Percentiles rank a stretch among this genome's conserved stretches.
Conservation (phyloP, 2,888 invertebrate genomes). For the Chaetoderma sp. region DNA sequence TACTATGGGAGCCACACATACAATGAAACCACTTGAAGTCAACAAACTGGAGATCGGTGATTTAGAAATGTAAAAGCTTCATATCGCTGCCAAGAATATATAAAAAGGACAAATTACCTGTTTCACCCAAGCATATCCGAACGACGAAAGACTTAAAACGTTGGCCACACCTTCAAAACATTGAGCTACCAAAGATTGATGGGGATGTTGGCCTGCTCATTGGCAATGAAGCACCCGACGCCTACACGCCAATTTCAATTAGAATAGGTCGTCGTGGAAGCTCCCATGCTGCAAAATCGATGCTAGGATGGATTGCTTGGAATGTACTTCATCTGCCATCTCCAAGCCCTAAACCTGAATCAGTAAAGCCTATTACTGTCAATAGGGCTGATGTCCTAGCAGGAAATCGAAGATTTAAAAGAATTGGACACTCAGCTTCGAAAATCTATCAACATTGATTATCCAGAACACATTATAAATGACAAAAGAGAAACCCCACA, state of each 20-base stretch:
- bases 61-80: constrained; percentile 2
- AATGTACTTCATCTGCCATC: constrained; percentile 1
- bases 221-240: constrained; percentile 23
- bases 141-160: constrained; percentile 16
- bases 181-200: constrained; percentile 23
- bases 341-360: too few relatives aligned
- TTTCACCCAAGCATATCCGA: constrained; percentile 19
- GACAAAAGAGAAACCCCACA: constrained; percentile 21
- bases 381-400: constrained; percentile 2
- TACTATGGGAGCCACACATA: neutral
- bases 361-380: neutral
- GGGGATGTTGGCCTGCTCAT: constrained; percentile 17
- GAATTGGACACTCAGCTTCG: constrained; percentile 2
- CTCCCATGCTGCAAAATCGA: constrained; percentile 20
- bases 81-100: constrained; percentile 24
- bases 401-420: neutral
- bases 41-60: neutral
- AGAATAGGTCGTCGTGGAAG: constrained; percentile 18
- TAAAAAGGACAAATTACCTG: constrained; percentile 27
- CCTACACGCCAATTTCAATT: constrained; percentile 20
- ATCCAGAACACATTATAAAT: constrained; percentile 27
- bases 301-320: constrained; percentile 27
- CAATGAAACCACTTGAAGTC: neutral
- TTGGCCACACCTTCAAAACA: constrained; percentile 25
- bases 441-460: constrained; percentile 25